A percentile compares a stretch with the other conserved stretches of the same genome.
phyloP scores from a whole-genome alignment of 2,888 invertebrate genomes.

The Zygaena filipendulae region DNA sequence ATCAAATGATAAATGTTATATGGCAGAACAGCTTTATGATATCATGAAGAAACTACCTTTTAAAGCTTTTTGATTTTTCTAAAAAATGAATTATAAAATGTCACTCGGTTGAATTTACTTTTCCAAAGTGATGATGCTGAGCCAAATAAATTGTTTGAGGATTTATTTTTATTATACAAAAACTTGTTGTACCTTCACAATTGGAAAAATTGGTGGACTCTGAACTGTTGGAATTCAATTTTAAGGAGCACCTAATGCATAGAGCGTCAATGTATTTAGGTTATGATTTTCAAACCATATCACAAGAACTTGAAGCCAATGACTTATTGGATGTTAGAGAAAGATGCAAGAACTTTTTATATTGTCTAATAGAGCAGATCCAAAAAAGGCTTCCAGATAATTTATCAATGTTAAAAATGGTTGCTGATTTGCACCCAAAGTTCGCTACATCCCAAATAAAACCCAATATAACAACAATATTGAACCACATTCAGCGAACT shows the following conservation, averaged over 20 bases:
- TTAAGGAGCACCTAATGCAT: constrained; percentile 20
- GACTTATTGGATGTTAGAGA: constrained; percentile 6
- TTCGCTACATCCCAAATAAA: constrained; percentile 10
- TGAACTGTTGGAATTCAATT: constrained; percentile 20
- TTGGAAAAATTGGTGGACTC: constrained; percentile 19
- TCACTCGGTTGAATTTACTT: constrained; percentile 17
- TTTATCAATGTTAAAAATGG: constrained; percentile 8
- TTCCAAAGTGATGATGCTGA: constrained; percentile 21
- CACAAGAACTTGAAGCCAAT: constrained; percentile 5
- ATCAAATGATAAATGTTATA: constrained; percentile 19
- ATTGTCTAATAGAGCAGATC: constrained; percentile 5
- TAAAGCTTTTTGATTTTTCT: constrained; percentile 20
- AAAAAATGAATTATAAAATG: constrained; percentile 17
- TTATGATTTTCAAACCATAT: constrained; percentile 3
- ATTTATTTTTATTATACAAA: constrained; percentile 18
- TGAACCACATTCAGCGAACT: constrained; percentile 9
- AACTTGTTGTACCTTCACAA: constrained; percentile 20
- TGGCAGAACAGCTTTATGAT: constrained; percentile 19
- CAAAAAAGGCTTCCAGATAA: constrained; percentile 6
- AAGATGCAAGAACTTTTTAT: constrained; percentile 8
- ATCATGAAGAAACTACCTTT: constrained; percentile 14
- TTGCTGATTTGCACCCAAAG: constrained; percentile 11
- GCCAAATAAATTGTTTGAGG: constrained; percentile 15
- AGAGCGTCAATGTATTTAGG: constrained; percentile 20
- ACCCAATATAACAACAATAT: constrained; percentile 10